phyloP scores from a whole-genome alignment of 2,888 invertebrate genomes.

The Erannis defoliaria region DNA sequence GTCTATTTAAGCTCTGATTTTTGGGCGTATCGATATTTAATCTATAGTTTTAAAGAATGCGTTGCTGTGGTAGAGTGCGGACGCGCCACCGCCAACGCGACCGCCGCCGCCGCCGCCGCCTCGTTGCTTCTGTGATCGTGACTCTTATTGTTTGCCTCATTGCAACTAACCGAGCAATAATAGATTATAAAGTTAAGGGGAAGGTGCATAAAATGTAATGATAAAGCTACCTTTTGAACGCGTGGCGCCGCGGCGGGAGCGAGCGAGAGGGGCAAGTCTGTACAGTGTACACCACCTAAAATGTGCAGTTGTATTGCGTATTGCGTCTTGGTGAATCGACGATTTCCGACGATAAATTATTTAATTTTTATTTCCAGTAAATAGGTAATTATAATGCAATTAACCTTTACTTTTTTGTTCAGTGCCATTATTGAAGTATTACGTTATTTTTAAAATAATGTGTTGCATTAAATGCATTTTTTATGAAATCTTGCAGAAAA shows the following conservation, averaged over 20 bases:
- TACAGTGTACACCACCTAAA: constrained; percentile 40
- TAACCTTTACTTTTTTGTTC: constrained; percentile 72
- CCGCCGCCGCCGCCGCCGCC: constrained; percentile 4
- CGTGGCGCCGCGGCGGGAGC: constrained; percentile 28
- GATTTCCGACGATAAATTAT: constrained; percentile 60
- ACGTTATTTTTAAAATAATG: constrained; percentile 82
- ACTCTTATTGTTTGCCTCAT: constrained; percentile 15
- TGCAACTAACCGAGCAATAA: constrained; percentile 27
- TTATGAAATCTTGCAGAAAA: constrained; percentile 54
- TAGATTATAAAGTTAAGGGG: constrained; percentile 17
- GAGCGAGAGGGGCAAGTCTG: constrained; percentile 43
- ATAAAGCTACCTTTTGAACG: constrained; percentile 6
- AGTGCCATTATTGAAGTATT: constrained; percentile 84
- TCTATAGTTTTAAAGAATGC: too few relatives aligned
- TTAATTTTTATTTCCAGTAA: constrained; percentile 62
- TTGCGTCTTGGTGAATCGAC: constrained; percentile 72
- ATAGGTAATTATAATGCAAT: constrained; percentile 59
- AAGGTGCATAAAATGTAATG: constrained; percentile 18
- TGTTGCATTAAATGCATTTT: constrained; percentile 84
- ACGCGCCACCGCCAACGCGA: background rate
- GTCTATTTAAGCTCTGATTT: too few relatives aligned
- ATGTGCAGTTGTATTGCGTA: constrained; percentile 67
- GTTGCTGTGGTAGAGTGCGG: background rate
- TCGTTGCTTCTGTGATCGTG: constrained; percentile 16
- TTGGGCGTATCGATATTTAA: too few relatives aligned